Base-by-base conservation (phyloP, 2,113 vertebrate species). In the Grus americana region DNA sequence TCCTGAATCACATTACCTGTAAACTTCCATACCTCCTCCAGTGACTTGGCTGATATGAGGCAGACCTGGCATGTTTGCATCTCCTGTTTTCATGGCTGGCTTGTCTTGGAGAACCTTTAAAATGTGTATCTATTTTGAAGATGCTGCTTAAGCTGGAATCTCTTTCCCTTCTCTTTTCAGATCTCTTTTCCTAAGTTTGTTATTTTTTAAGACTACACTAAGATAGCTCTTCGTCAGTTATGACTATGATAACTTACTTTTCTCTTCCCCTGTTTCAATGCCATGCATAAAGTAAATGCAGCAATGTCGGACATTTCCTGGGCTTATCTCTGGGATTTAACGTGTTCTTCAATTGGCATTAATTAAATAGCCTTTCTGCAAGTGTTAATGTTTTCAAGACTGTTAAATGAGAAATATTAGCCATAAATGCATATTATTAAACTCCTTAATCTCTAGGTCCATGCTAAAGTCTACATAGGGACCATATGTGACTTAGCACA, bases 361-460 rank as follows among this genome's bases (percentile, higher is more conserved):
- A 88, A 86, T 78, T 92, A 83, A 90, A 90, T 20, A 91, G 72
- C 42, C 38, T 78, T 88, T 91, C 59, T 86, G 22, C n/a, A 91
- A 86, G 54, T 54, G 72, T 71, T 88, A 90, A 66, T 49, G 46
- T 93, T 95, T 63, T 74, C 50, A 78, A 75, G 55, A 71, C 15
- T 32, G 54, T 94, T 93, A 86, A 70, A 83, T 36, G 34, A 62
- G 62, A 93, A 83, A 44, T 49, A 92, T 36, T 88, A 93, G 42
- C 67, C 73, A 40, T 34, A 95, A 93, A 93, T 83, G 34, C 8
- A 11, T 73, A 52, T 70, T 86, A 67, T 47, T 55, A 84, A 95
- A 78, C 26, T 74, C 55, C 36, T 86, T 93, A 91, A 88, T 93
- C 59, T 74, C 59, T 55, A 70, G 36, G 46, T 70, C 54, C 3